phyloP scores from a whole-genome alignment of 2,113 vertebrate species.

The Hassar affinis region DNA sequence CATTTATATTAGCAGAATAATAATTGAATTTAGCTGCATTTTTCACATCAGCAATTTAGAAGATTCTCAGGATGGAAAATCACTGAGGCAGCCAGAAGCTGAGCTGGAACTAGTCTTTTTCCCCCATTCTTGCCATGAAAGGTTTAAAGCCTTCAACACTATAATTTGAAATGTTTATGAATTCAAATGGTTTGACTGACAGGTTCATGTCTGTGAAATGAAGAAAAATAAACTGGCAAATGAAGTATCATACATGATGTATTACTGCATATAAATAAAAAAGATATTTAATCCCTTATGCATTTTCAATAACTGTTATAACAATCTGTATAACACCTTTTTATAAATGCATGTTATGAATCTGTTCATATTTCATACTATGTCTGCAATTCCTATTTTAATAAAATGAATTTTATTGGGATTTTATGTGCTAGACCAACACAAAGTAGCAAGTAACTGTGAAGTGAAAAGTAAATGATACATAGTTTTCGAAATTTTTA shows the following conservation, averaged over 20 bases:
- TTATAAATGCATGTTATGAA: not conserved
- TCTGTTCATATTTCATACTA: not conserved
- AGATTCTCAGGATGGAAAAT: slow-evolving; percentile 26
- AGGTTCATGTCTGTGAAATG: not conserved
- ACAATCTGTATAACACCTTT: not conserved
- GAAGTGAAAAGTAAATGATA: no score
- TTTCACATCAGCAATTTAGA: slow-evolving; percentile 32
- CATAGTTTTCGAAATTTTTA: no score
- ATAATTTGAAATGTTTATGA: not conserved
- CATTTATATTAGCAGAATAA: slow-evolving; percentile 24
- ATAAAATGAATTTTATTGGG: no score
- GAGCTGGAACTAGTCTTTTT: slow-evolving; percentile 5
- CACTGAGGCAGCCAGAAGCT: not conserved
- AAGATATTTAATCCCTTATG: not conserved
- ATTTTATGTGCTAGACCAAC: no score
- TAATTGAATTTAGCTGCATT: slow-evolving; percentile 43
- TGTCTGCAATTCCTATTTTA: no score
- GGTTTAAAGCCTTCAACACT: not conserved
- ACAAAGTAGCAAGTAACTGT: no score
- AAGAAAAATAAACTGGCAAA: not conserved
- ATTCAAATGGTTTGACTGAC: not conserved
- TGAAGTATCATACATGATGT: not conserved
- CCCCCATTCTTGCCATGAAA: slow-evolving; percentile 16
- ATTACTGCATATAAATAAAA: not conserved
- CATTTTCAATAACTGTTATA: not conserved